Conservation (phyloP, 2,113 vertebrate genomes). For the Megaptera novaeangliae region DNA sequence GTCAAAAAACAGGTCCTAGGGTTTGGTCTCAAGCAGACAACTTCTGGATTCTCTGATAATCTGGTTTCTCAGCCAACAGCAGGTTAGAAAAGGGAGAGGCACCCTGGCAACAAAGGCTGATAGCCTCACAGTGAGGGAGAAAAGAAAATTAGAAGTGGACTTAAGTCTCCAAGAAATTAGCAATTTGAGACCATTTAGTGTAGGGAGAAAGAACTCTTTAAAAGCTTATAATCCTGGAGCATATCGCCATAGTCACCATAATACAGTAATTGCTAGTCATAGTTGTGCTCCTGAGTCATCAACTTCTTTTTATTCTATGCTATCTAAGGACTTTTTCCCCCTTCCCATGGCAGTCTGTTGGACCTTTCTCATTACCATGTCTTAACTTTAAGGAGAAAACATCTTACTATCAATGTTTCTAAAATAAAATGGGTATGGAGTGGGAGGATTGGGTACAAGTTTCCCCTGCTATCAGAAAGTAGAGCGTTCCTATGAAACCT, state of each 20-base stretch:
- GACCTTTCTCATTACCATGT: neutral
- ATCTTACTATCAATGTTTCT: conserved; percentile 1
- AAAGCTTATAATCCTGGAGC: neutral
- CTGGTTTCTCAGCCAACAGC: conserved; percentile 41
- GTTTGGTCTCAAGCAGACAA: neutral
- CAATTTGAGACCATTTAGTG: neutral
- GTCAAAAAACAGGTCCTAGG: neutral
- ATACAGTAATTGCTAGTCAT: neutral
- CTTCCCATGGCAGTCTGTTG: neutral
- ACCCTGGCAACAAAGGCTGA: neutral
- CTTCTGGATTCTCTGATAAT: conserved; percentile 50
- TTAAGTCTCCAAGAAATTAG: neutral
- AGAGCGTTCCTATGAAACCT: neutral
- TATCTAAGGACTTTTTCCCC: neutral
- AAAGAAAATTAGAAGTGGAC: neutral
- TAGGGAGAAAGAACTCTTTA: neutral
- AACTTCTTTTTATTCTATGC: neutral
- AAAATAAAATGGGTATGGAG: neutral
- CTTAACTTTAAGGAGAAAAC: neutral
- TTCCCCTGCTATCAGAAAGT: neutral
- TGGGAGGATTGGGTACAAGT: neutral
- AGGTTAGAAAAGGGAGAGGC: conserved; percentile 21
- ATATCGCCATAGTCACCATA: neutral
- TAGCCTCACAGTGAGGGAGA: neutral
- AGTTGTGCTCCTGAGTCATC: neutral